phyloP scores from a whole-genome alignment of 2,797 vertebrate genomes.

The Sibirionetta formosa region DNA sequence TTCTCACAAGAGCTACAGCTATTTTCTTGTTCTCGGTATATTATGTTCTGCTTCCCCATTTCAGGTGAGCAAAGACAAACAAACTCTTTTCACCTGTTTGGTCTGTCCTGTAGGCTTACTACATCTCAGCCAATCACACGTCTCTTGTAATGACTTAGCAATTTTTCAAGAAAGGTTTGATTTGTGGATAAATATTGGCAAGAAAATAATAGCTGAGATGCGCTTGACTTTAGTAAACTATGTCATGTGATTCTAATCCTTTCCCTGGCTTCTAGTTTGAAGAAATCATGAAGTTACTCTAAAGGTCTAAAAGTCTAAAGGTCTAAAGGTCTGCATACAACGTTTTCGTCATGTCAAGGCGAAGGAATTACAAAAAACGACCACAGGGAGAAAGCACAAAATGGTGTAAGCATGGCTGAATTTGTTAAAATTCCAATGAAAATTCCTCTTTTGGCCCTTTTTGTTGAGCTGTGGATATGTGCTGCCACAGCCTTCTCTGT shows the following conservation, averaged over 20 bases:
- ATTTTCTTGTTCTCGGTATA: neutral
- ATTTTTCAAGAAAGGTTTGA: slow-evolving; percentile 33
- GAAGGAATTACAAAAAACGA: neutral
- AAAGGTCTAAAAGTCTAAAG: neutral
- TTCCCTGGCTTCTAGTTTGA: neutral
- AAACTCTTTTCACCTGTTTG: neutral
- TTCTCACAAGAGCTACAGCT: neutral
- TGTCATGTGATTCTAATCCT: neutral
- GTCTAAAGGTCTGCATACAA: neutral
- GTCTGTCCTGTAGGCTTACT: neutral
- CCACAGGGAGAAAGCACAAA: neutral
- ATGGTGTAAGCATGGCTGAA: neutral
- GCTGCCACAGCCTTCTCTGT: neutral
- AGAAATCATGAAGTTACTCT: neutral
- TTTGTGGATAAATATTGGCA: slow-evolving; percentile 8
- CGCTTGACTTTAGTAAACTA: neutral
- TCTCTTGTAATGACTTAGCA: neutral
- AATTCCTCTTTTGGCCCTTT: neutral
- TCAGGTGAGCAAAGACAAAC: neutral
- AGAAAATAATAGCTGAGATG: neutral
- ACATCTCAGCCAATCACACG: neutral
- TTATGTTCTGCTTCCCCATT: neutral
- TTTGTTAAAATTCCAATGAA: neutral
- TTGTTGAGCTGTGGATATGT: neutral
- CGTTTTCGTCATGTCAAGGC: neutral